Evolutionary conservation across 2,113 vertebrate genomes (phyloP), one percentile per base, ranked within the genome.

Genomic region (Gavialis gangeticus): DNA sequence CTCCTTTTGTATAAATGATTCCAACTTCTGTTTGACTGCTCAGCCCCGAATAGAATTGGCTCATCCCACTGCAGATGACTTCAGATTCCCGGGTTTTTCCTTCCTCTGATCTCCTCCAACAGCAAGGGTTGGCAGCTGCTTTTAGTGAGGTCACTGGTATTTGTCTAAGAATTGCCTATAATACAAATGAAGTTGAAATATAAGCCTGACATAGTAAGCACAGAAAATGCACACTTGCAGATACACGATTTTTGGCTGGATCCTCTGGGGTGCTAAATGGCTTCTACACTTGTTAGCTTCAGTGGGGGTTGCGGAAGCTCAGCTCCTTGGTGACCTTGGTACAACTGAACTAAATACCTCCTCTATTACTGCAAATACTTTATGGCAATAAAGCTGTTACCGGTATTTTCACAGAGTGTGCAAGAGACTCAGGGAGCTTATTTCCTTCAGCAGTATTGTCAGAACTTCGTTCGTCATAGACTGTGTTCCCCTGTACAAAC

Each of bases 41-140:
- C 91, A 91, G 93, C 97, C 95, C 93, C 92, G 78, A 90, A 81
- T n/a, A 82, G 58, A 92, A 88, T 57, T 93, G 89, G 87, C 94
- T 94, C 96, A 96, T 93, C 37, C 84, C 93, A 82, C 92, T 85
- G 13, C 60, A 84, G 91, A 82, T 96, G 96, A 97, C 84, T 82
- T 97, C 95, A 96, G 2, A 63, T 46, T 95, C 90, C 89, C 96
- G 96, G 95, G 89, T 93, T 96, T 89, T 58, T 96, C 88, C 87
- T 82, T 60, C 27, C 57, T 56, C 2, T 81, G 79, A 64, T 54
- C 76, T 73, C 24, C 59, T 63, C 66, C 19, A 93, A 93, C 91
- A 88, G 4, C 17, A 73, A 5, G 6, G 0, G 85, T 93, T 91
- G 28, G 76, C 27, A 83, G 22, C 28, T 82, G 14, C 63, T 46